phyloP scores from a whole-genome alignment of 2,888 invertebrate genomes.

The Hermodice carunculata region DNA sequence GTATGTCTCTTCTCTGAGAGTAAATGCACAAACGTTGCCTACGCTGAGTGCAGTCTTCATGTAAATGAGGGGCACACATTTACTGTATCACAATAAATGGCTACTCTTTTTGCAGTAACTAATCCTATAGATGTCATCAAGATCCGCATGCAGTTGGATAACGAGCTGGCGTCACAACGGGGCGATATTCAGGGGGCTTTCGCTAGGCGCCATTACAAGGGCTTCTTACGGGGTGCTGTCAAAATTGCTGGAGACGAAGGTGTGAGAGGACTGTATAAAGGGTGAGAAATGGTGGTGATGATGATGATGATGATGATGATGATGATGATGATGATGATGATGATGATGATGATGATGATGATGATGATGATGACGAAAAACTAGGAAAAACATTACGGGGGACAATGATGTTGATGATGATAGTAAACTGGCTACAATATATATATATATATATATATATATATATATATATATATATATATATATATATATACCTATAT shows the following conservation, averaged over 20 bases:
- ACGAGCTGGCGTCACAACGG: slow-evolving; percentile 47
- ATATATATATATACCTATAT: no score
- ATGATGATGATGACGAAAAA: background rate
- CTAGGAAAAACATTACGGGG: no score
- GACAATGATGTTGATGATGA: no score
- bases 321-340: background rate
- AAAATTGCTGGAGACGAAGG: slow-evolving; percentile 55
- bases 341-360: background rate
- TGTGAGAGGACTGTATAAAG: slow-evolving; percentile 53
- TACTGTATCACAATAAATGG: background rate
- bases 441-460: no score
- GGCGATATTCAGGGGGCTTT: slow-evolving; percentile 38
- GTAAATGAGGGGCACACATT: background rate
- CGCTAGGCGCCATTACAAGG: slow-evolving; percentile 51
- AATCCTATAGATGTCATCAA: slow-evolving; percentile 61
- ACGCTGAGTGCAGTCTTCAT: background rate
- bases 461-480: no score
- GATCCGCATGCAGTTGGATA: slow-evolving; percentile 60
- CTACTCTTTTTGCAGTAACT: slow-evolving; percentile 46
- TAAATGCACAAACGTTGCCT: no score
- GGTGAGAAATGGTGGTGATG: slow-evolving; percentile 37
- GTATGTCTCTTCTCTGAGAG: no score
- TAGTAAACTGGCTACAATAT: no score
- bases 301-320: background rate
- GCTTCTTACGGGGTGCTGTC: slow-evolving; percentile 48